Evolutionary conservation across 2,113 vertebrate species (phyloP).

Genomic region (Astur gentilis): DNA sequence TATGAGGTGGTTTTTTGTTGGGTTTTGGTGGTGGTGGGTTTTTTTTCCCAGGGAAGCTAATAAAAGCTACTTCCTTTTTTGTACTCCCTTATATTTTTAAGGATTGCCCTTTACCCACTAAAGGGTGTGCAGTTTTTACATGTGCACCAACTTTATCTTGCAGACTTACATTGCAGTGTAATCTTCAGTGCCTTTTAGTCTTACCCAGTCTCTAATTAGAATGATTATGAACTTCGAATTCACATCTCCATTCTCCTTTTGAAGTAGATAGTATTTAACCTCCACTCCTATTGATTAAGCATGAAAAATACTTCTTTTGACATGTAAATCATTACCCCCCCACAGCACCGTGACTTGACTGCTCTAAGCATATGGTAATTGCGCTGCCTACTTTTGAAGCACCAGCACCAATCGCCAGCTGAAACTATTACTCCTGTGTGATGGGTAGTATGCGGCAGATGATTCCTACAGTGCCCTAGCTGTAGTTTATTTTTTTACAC

Average conservation of each 20-base stretch:
- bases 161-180: background rate
- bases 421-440: background rate
- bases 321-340: background rate
- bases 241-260: background rate
- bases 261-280: background rate
- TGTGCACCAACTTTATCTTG: background rate
- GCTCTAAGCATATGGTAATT: background rate
- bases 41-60: background rate
- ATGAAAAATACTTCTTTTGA: background rate
- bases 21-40: background rate
- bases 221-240: background rate
- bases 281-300: background rate
- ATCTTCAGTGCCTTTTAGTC: background rate
- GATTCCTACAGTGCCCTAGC: background rate
- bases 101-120: background rate
- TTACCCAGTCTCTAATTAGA: background rate
- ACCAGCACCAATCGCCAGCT: background rate
- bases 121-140: background rate
- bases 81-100: background rate
- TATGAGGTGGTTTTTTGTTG: background rate
- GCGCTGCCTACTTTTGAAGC: background rate
- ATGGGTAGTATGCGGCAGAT: background rate
- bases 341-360: background rate
- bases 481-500: background rate
- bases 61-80: background rate